Evolutionary conservation across 2,797 vertebrate species (phyloP).

Genomic region (Pseudochromis fuscus): DNA sequence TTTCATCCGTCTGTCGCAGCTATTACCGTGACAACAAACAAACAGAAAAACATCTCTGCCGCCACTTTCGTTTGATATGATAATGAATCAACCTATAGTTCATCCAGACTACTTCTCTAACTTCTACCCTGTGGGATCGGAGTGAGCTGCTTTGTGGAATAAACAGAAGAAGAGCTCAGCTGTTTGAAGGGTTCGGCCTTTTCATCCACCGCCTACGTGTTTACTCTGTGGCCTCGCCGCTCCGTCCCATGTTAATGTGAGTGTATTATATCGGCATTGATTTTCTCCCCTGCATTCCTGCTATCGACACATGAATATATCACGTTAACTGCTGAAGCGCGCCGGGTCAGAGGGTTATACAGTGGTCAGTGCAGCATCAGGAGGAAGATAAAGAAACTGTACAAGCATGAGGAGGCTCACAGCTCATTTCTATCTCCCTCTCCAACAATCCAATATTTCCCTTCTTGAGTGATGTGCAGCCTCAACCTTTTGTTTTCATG

Average conservation of each 20-base stretch:
- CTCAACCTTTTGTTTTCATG: neutral
- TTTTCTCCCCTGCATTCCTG: conserved; percentile 66
- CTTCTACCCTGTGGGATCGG: neutral
- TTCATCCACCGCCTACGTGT: neutral
- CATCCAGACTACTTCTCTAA: neutral
- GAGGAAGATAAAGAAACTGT: conserved; percentile 58
- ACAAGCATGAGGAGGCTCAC: conserved; percentile 4
- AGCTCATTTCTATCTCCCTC: too few relatives aligned
- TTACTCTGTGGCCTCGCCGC: conserved; percentile 25
- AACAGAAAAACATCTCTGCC: neutral
- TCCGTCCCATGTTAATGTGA: conserved; percentile 65
- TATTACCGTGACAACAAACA: conserved; percentile 11
- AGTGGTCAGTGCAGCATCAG: conserved; percentile 69
- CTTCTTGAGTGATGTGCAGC: neutral
- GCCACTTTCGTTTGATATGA: conserved; percentile 14
- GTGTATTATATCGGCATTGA: conserved; percentile 79
- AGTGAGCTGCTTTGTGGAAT: neutral
- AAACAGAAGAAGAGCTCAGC: conserved; percentile 1
- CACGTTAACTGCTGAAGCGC: conserved; percentile 76
- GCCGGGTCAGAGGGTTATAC: conserved; percentile 66
- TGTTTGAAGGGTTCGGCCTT: neutral
- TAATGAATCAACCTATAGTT: conserved; percentile 4
- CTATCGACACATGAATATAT: conserved; percentile 78
- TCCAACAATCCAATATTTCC: neutral
- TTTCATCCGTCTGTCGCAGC: neutral